Conservation (phyloP, 2,797 vertebrate species). For the Microcaecilia unicolor region DNA sequence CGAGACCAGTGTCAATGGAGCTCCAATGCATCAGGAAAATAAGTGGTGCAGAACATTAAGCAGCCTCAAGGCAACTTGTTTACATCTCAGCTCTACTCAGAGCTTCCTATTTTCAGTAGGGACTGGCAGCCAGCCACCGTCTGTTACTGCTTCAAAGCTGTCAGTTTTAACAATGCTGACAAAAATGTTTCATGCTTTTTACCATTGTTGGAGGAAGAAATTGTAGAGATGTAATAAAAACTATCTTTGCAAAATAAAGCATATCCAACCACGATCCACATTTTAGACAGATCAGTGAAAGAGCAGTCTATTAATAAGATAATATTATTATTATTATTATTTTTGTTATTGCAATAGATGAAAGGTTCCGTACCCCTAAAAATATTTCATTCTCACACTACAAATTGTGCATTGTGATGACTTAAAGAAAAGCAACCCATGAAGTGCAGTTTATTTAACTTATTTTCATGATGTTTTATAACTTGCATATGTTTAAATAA, state of each 20-base stretch:
- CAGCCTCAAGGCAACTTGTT: background rate
- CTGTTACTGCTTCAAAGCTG: background rate
- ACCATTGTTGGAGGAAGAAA: background rate
- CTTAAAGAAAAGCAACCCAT: too few relatives aligned
- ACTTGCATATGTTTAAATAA: too few relatives aligned
- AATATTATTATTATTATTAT: too few relatives aligned
- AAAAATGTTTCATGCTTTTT: background rate
- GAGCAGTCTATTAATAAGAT: background rate
- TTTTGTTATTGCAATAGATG: too few relatives aligned
- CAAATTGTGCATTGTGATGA: too few relatives aligned
- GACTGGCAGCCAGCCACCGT: slow-evolving; percentile 3
- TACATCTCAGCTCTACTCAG: background rate
- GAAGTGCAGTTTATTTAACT: too few relatives aligned
- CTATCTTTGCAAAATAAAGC: background rate
- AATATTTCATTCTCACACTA: background rate
- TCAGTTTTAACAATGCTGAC: slow-evolving; percentile 6
- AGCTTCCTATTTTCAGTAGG: background rate
- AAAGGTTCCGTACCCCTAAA: too few relatives aligned
- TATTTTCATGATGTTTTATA: too few relatives aligned
- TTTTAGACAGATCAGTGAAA: rapidly evolving
- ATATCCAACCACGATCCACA: too few relatives aligned
- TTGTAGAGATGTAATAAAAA: background rate
- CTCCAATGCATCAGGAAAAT: background rate
- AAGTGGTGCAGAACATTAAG: background rate
- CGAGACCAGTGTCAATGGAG: background rate